Base-by-base conservation (phyloP, 2,888 invertebrate species). In the Agonopterix alstromeriana region DNA sequence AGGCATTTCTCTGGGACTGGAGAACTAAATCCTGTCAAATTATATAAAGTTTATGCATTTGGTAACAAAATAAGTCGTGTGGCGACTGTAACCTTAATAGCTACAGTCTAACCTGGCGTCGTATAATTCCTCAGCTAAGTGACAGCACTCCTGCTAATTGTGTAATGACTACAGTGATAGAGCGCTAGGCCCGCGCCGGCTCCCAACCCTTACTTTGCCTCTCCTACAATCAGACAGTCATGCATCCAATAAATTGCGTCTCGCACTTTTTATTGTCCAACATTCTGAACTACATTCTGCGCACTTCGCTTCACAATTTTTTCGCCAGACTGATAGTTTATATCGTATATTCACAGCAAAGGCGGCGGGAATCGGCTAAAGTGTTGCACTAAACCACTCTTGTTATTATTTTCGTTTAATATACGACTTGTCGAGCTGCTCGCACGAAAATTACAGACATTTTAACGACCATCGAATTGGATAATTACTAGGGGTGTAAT, bases 401-500 rank as follows among this genome's bases (percentile, higher is more conserved):
- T 67, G 70, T 82, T 67, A 71, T 82, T 80, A 76, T 75, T 81
- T 77, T 65, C 65, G 60, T 72, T 73, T 69, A 73, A 63, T 63
- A 63, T 59, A 69, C 48, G 48, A 48, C 59, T 65, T 69, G 67
- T 69, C 59, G 64, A 70, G 63, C 57, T 61, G 60, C 71, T 71
- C 53, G 67, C 68, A 71, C 67, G 67, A 66, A 79, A 83, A 84
- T 84, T 68, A 81, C 70, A 80, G 65, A 72, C 70, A 73, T 73
- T 47, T 77, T 70, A 79, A 71, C 72, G 53, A 65, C 62, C 67
- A 67, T 78, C 65, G 75, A 77, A 83, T 81, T 80, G 78, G 72
- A 82, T 84, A 83, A 84, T 82, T 78, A 76, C 68, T 63, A 63
- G 61, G 65, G 55, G 57, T 70, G 61, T 77, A 78, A 80, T 79